A percentile compares a stretch with the other conserved stretches of the same genome.
Evolutionary conservation across 2,888 invertebrate species (phyloP).

Genomic region (Melinaea menophilus): DNA sequence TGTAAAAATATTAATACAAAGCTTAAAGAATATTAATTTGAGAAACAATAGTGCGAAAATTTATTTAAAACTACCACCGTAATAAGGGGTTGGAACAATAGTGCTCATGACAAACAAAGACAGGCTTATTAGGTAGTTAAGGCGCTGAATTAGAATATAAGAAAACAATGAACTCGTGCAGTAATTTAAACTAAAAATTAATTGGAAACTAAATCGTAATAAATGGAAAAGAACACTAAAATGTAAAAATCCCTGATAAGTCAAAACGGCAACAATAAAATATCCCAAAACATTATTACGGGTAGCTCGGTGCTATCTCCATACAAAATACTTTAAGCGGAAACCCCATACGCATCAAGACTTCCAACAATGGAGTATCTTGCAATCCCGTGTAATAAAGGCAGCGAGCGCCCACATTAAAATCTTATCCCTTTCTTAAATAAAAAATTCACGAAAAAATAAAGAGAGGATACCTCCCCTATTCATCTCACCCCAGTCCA

Average conservation of each 20-base stretch:
- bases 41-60: constrained; percentile 17
- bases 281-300: constrained; percentile 64
- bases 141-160: constrained; percentile 28
- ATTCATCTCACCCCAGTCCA: constrained; percentile 58
- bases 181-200: constrained; percentile 20
- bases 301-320: constrained; percentile 50
- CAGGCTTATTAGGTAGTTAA: constrained; percentile 30
- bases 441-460: constrained; percentile 78
- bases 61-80: constrained; percentile 29
- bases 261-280: constrained; percentile 43
- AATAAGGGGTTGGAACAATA: constrained; percentile 31
- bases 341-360: constrained; percentile 72
- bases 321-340: constrained; percentile 75
- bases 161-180: constrained; percentile 24
- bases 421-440: constrained; percentile 79
- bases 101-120: constrained; percentile 32
- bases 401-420: constrained; percentile 73
- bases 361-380: constrained; percentile 68
- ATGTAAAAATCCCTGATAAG: constrained; percentile 39
- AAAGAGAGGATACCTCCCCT: constrained; percentile 69
- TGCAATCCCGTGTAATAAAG: constrained; percentile 74
- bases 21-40: constrained; percentile 6
- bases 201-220: not conserved
- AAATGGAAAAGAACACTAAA: constrained; percentile 10
- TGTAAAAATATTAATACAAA: too few relatives aligned